phyloP scores from a whole-genome alignment of 2,888 invertebrate species.

The Allophyes oxyacanthae region DNA sequence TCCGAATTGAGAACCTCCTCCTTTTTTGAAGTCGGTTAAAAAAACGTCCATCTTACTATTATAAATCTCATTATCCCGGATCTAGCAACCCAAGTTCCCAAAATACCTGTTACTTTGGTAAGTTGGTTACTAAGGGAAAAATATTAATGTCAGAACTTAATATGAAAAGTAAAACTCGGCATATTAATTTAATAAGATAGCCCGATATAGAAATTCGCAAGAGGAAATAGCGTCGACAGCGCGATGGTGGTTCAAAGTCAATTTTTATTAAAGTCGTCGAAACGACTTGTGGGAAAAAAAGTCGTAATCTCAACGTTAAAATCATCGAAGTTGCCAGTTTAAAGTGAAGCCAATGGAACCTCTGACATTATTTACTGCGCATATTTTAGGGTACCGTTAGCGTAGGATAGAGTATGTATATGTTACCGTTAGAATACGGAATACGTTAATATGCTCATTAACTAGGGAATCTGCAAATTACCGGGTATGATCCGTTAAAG shows the following conservation, averaged over 20 bases:
- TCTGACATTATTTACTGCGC: conserved; percentile 35
- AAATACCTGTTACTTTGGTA: conserved; percentile 31
- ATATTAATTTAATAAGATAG: conserved; percentile 54
- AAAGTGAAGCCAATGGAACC: conserved; percentile 35
- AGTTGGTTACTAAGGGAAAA: too few species aligned
- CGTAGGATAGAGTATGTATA: too few species aligned
- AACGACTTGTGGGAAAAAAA: conserved; percentile 52
- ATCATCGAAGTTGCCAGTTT: conserved; percentile 55
- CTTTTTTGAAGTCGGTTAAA: too few species aligned
- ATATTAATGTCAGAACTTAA: conserved; percentile 16
- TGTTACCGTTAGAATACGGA: too few species aligned
- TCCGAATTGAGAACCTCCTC: too few species aligned
- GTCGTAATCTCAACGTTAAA: conserved; percentile 55
- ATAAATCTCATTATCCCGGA: neutral
- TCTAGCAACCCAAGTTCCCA: conserved; percentile 30
- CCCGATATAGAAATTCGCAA: conserved; percentile 38
- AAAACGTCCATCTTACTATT: neutral
- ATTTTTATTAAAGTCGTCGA: conserved; percentile 62
- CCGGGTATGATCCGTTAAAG: too few species aligned
- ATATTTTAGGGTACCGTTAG: conserved; percentile 32
- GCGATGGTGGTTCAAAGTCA: conserved; percentile 53
- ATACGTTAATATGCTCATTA: too few species aligned
- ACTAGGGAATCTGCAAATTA: too few species aligned
- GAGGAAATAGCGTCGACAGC: conserved; percentile 43
- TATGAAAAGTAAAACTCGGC: conserved; percentile 29